Evolutionary conservation across 2,888 invertebrate genomes (phyloP).

Genomic region (Tachystola acroxantha): DNA sequence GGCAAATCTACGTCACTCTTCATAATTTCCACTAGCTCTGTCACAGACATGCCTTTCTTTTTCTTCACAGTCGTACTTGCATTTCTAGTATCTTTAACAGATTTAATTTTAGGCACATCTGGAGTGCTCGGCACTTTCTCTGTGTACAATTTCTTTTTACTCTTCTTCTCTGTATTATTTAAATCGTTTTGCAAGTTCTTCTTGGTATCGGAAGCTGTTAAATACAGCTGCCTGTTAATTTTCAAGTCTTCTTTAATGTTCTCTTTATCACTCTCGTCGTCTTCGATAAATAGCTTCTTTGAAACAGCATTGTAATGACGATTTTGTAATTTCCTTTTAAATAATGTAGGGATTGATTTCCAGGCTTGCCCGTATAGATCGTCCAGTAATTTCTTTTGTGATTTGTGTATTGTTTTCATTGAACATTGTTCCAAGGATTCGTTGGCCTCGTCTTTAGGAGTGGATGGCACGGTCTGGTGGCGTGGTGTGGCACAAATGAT

Average conservation of each 20-base stretch:
- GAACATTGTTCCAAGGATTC: conserved; percentile 60
- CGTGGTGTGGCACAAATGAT: conserved; percentile 57
- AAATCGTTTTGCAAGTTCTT: conserved; percentile 26
- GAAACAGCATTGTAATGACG: conserved; percentile 41
- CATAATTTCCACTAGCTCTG: conserved; percentile 52
- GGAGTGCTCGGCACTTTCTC: conserved; percentile 54
- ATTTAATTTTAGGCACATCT: conserved; percentile 36
- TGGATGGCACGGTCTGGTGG: conserved; percentile 45
- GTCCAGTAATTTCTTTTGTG: conserved; percentile 61
- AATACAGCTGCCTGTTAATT: conserved; percentile 47
- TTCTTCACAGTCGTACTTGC: conserved; percentile 52
- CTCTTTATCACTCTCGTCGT: conserved; percentile 57
- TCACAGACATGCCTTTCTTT: conserved; percentile 50
- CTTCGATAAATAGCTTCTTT: conserved; percentile 54
- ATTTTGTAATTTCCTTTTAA: conserved; percentile 46
- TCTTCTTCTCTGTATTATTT: conserved; percentile 41
- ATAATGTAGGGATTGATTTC: conserved; percentile 68
- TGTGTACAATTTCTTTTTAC: conserved; percentile 59
- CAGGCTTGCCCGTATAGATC: conserved; percentile 77
- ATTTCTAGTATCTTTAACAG: conserved; percentile 25
- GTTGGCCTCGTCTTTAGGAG: conserved; percentile 54
- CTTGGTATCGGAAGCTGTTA: conserved; percentile 54
- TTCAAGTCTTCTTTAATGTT: conserved; percentile 45
- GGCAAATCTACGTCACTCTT: conserved; percentile 37
- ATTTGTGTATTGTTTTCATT: conserved; percentile 54